Evolutionary conservation across 2,888 invertebrate species (phyloP), one percentile per base, ranked within the genome.

Genomic region (Malacosoma neustria): DNA sequence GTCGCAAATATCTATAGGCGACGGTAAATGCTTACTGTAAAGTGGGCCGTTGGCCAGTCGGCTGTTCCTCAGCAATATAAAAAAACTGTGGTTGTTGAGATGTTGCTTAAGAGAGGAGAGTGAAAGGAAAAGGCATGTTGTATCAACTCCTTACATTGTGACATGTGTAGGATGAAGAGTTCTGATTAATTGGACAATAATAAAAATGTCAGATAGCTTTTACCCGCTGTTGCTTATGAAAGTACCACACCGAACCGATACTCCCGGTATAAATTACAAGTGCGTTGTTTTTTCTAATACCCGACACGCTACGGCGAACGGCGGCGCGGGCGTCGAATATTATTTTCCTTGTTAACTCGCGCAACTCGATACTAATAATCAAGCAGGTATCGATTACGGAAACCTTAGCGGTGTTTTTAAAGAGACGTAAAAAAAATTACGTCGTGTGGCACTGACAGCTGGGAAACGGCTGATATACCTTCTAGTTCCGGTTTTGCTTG

Each of bases 351-450:
- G 72, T 71, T 69, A 73, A 64, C 61, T 57, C 53, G 57, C 50
- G 72, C 60, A 70, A 81, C 60, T 64, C 67, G 74, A 82, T 67
- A 74, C 68, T 65, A 68, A 74, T 75, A 74, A 72, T 69, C 66
- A 72, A 51, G 46, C 47, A 47, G 38, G 60, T 75, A 79, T 80
- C 73, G 67, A 65, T 81, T 70, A 61, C 74, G 48, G 80, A 82
- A 74, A 70, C 81, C 82, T 60, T 82, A 77, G 59, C 61, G 65
- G 62, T 48, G 57, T 45, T 33, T 39, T 45, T 45, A 62, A 57
- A 61, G 63, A 61, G 55, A 64, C 65, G 53, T 68, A 60, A 62
- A 67, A 57, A 55, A 57, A 54, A 62, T 54, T 54, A 49, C 48
- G 49, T 51, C 57, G 50, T 53, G 52, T 42, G 50, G 45, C 45